These are phyloP conservation scores for Ylistrum balloti DNA, from an alignment of 1,140 invertebrate genomes.

Conservation along the genomic window DNA sequence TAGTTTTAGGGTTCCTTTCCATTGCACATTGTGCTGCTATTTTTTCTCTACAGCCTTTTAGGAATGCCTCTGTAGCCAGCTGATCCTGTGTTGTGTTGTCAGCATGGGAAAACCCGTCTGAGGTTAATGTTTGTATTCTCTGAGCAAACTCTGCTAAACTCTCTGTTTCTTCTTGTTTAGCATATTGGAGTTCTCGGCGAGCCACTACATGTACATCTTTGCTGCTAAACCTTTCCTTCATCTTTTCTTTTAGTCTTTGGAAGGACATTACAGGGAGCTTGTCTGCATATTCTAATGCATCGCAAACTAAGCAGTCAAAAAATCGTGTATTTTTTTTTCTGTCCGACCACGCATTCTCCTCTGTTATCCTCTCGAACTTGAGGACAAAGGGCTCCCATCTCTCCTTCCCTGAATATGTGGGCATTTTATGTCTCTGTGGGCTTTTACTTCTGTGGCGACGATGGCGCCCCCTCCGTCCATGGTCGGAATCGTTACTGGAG, in stretches of 20 bases:
- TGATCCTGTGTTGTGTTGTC: not conserved
- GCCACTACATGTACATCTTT: not conserved
- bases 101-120: not conserved
- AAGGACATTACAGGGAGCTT: not conserved
- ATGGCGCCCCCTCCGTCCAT: too few species aligned
- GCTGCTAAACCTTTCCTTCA: not conserved
- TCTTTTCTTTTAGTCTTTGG: not conserved
- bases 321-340: not conserved
- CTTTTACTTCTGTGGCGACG: not conserved
- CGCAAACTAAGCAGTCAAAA: conserved; percentile 8
- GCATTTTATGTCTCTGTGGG: not conserved
- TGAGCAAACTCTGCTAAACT: conserved; percentile 37
- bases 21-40: conserved; percentile 10
- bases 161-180: conserved; percentile 40
- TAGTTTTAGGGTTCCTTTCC: conserved; percentile 45
- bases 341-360: not conserved
- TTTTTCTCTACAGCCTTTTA: conserved; percentile 36
- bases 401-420: not conserved
- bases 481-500: too few species aligned
- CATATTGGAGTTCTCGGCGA: not conserved
- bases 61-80: conserved; percentile 44
- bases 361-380: not conserved
- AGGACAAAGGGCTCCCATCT: conserved; percentile 15
- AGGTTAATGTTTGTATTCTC: conserved; percentile 24
- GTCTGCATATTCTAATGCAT: not conserved